Evolutionary conservation across 2,797 vertebrate species (phyloP), one percentile per base, ranked within the genome.

Genomic region (Semotilus atromaculatus): DNA sequence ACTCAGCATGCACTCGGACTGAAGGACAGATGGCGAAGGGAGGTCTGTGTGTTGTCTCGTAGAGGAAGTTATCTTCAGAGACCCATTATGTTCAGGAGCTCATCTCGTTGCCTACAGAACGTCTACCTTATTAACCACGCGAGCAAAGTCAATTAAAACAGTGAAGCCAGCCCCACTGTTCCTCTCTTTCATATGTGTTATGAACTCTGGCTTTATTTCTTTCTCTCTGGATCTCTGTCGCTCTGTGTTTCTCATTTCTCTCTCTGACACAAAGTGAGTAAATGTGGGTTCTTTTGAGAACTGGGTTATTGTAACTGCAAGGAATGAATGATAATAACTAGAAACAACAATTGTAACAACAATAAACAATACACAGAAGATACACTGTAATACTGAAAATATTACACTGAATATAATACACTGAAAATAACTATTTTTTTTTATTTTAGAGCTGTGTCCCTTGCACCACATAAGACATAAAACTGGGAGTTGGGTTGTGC

Each of bases 81-180:
- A 83, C 62, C 85, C 86, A 88, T 90, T 89, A 88, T 73, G 66
- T 68, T 66, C 51, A 82, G 80, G 48, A 81, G 48, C 85, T 76
- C 74, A 71, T 79, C 66, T 71, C 73, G 34, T 78, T 51, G 45
- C 76, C 81, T 78, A 55, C 34, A 51, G 82, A 80, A 80, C 26
- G 36, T 73, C 77, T 88, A 87, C 78, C 82, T 82, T 84, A 88
- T 88, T 90, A 89, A 84, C 74, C 85, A 81, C 74, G 3, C 58
- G 73, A 48, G 78, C 82, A 84, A 85, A 90, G 85, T 89, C 80
- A 87, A 85, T 88, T 88, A 86, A 84, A 86, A 86, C 55, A 62
- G 55, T 23, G 19, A 51, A 70, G 58, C 21, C 60, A 26, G 78
- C 48, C 53, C 78, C 43, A 77, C 79, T 85, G 45, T 73, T 58